Base-by-base conservation (phyloP, 2,888 invertebrate species). In the Diabrotica balteata region DNA sequence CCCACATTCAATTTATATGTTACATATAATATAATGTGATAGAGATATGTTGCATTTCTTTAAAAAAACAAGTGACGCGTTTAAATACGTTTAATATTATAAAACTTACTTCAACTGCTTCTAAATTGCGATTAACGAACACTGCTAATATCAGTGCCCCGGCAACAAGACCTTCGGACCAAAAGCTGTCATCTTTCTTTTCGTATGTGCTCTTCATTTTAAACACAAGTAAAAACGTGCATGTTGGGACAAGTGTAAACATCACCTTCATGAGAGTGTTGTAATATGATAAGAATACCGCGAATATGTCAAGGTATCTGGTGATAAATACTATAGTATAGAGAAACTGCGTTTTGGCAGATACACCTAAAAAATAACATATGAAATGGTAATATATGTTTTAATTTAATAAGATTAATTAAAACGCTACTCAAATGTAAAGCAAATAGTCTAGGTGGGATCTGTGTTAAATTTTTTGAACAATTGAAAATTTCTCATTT, bases 271-370 rank as follows among this genome's bases (percentile, higher is more conserved):
- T 42, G 2, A 45, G 6, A 42, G 7, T 49, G 42, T 67, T 59
- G 53, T 67, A 67, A 45, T n/a, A 1, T 2, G 67, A 67, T 7
- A 58, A 43, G 43, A 46, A 63, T 4, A 9, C 7, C 7, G 7
- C 2, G 10, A 63, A 51, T 17, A 63, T 44, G n/a, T 67, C 67
- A 10, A 64, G 4, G 49, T 68, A 68, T 64, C 60, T 68, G 43
- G 58, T 52, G 17, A 52, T 50, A 43, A 54, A 68, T 9, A 63
- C 63, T 42, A 61, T 11, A n/a, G 51, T 9, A 9, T 63, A 63
- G 10, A 68, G 45, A 5, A 68, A 49, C 46, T 68, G 68, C 22
- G 53, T 64, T 51, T 52, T 60, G 7, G 53, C 60, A 1, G 68
- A 68, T 11, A 68, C 10, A 10, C 64, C 68, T 68, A 49, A 51